These are phyloP conservation scores for Rotaria magnacalcarata DNA, from an alignment of 2,888 invertebrate genomes.

Conservation along the genomic window DNA sequence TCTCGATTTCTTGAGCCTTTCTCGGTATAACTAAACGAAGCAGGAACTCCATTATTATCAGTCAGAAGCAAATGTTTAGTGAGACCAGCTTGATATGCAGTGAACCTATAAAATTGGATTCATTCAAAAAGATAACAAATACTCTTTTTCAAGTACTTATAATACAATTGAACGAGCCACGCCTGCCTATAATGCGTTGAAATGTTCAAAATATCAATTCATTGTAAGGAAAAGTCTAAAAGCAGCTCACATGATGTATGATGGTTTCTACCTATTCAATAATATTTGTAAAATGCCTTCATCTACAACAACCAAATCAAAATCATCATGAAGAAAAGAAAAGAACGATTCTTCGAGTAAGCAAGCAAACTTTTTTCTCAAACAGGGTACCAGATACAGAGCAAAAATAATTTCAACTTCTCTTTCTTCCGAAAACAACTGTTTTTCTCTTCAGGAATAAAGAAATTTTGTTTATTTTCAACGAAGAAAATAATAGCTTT, in stretches of 20 bases:
- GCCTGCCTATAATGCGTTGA: neutral
- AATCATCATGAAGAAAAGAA: too few species aligned
- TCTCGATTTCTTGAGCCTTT: neutral
- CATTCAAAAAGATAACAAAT: neutral
- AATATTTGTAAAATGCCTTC: too few species aligned
- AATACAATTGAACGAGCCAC: neutral
- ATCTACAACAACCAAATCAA: too few species aligned
- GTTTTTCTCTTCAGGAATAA: too few species aligned
- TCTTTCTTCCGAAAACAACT: too few species aligned
- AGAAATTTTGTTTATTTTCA: too few species aligned
- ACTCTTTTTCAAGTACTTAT: neutral
- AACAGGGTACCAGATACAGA: too few species aligned
- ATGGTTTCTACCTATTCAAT: too few species aligned
- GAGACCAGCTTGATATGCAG: neutral
- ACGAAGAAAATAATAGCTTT: too few species aligned
- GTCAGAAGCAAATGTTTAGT: neutral
- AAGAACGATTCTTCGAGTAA: too few species aligned
- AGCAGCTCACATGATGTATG: neutral
- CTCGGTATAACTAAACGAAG: neutral
- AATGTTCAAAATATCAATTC: neutral
- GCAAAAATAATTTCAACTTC: too few species aligned
- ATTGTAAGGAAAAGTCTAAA: neutral
- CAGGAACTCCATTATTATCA: neutral
- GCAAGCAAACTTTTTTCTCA: too few species aligned
- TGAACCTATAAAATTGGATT: neutral